Conservation (phyloP, 1,140 invertebrate species). For the Drosophila chauvacae region DNA sequence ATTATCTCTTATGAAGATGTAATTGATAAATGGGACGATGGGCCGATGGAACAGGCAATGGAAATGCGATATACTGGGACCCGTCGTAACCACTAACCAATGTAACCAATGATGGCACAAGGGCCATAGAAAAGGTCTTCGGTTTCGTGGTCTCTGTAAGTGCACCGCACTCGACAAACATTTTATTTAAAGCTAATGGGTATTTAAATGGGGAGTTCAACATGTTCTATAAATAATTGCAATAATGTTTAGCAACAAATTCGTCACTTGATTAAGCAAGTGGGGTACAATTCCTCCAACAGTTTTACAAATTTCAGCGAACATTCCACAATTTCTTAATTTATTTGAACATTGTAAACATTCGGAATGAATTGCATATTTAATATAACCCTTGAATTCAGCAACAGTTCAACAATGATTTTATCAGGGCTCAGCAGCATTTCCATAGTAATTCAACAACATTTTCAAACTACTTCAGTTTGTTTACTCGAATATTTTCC, state of each 20-base stretch:
- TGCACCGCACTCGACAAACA: conserved; percentile 8
- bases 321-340: no score
- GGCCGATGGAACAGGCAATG: conserved; percentile 18
- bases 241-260: no score
- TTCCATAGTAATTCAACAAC: not conserved
- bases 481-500: not conserved
- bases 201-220: no score
- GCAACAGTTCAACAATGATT: not conserved
- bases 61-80: conserved; percentile 19
- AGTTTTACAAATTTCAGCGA: no score
- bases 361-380: not conserved
- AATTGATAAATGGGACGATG: conserved; percentile 40
- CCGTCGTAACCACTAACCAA: conserved; percentile 7
- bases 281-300: no score
- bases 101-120: conserved; percentile 6
- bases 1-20: conserved; percentile 52
- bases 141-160: conserved; percentile 6
- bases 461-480: not conserved
- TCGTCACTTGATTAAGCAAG: no score
- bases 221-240: not conserved
- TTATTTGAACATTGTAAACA: not conserved
- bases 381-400: not conserved
- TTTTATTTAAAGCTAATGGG: not conserved
- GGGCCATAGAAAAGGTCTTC: conserved; percentile 8
- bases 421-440: no score